A percentile compares a stretch with the other conserved stretches of the same genome.
These are phyloP conservation scores for Chaetodon trifasciatus DNA, from an alignment of 2,797 vertebrate genomes.

Conservation along the genomic window DNA sequence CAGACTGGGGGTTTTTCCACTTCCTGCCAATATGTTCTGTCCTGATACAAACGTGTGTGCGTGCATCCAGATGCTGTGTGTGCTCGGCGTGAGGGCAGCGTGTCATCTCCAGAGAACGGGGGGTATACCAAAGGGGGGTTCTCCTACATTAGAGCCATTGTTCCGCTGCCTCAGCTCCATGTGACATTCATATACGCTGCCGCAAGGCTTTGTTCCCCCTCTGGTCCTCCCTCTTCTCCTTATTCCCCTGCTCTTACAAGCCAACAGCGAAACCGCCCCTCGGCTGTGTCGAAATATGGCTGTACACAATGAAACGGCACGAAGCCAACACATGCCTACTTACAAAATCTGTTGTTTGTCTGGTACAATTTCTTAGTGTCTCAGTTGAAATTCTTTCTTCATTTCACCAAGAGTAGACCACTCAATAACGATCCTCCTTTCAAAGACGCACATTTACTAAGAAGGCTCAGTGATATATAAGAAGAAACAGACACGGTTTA, in stretches of 20 bases:
- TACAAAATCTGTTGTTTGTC: constrained; percentile 45
- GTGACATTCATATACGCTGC: constrained; percentile 64
- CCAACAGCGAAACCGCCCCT: constrained; percentile 54
- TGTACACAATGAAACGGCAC: constrained; percentile 58
- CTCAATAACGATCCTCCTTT: constrained; percentile 15
- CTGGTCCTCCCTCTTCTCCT: constrained; percentile 47
- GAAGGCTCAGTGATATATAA: background rate
- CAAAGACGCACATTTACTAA: constrained; percentile 16
- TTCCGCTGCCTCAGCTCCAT: constrained; percentile 65
- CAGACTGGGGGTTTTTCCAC: constrained; percentile 37
- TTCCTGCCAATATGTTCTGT: constrained; percentile 40
- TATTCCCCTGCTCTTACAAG: constrained; percentile 40
- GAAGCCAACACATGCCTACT: constrained; percentile 53
- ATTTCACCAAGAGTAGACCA: constrained; percentile 11
- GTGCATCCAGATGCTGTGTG: constrained; percentile 59
- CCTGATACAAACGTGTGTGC: constrained; percentile 35
- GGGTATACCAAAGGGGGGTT: constrained; percentile 31
- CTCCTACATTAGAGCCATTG: constrained; percentile 69
- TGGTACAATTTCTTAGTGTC: constrained; percentile 27
- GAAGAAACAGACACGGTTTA: background rate
- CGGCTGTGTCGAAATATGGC: constrained; percentile 59
- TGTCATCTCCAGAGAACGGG: constrained; percentile 53
- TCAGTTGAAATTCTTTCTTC: constrained; percentile 18
- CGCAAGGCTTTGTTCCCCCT: constrained; percentile 69
- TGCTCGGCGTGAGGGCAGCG: constrained; percentile 41